phyloP scores from a whole-genome alignment of 1,140 invertebrate genomes.

The Ips typographus region DNA sequence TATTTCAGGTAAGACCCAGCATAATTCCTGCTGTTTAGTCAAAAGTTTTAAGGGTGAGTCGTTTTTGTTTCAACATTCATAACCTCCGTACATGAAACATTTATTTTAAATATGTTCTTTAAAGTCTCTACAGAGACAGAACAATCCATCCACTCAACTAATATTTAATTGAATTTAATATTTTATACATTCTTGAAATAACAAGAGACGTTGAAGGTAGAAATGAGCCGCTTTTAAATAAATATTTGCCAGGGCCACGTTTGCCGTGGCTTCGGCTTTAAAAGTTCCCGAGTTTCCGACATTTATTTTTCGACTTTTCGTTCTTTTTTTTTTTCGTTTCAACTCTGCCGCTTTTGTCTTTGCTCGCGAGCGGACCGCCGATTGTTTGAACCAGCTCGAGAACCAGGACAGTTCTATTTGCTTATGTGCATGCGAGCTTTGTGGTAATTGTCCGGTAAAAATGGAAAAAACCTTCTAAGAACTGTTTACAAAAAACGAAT shows the following conservation, averaged over 20 bases:
- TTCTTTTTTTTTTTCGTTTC: slow-evolving; percentile 14
- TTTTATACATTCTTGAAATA: slow-evolving; percentile 21
- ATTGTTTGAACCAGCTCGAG: background rate
- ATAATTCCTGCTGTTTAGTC: too few relatives aligned
- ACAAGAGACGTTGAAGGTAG: slow-evolving; percentile 22
- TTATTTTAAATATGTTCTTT: too few relatives aligned
- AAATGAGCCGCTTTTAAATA: slow-evolving; percentile 27
- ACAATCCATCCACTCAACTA: too few relatives aligned
- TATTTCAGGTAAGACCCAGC: too few relatives aligned
- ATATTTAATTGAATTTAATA: slow-evolving; percentile 26
- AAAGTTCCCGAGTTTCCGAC: slow-evolving; percentile 11
- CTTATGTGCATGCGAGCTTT: background rate
- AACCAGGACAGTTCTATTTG: background rate
- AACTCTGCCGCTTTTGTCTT: slow-evolving; percentile 17
- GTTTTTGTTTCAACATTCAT: too few relatives aligned
- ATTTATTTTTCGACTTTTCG: slow-evolving; percentile 21
- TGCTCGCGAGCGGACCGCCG: background rate
- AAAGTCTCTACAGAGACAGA: too few relatives aligned
- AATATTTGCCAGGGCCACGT: slow-evolving; percentile 24
- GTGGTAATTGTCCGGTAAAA: background rate
- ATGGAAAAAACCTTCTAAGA: slow-evolving; percentile 18
- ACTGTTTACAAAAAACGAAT: slow-evolving; percentile 2
- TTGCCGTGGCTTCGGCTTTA: slow-evolving; percentile 14
- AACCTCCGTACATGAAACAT: too few relatives aligned
- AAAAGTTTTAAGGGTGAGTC: too few relatives aligned